Evolutionary conservation across 2,113 vertebrate genomes (phyloP), one percentile per base, ranked within the genome.

Genomic region (Lagopus muta): DNA sequence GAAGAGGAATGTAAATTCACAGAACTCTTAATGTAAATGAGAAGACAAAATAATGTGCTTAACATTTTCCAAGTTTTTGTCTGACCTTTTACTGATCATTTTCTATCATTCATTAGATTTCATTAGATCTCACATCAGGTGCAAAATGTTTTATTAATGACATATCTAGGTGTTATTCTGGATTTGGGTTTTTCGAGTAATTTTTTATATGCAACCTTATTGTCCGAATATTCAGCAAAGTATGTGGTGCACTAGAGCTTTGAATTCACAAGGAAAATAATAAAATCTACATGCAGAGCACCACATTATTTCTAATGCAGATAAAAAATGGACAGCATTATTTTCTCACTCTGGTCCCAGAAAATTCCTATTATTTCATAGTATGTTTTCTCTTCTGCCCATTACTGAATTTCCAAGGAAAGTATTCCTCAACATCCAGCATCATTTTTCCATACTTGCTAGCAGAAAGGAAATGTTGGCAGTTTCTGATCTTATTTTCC

Each of bases 51-150:
- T 61, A 87, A 84, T 15, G 40, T 65, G 52, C 42, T 84, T 82
- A 92, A 76, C 54, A 90, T 89, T 86, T 88, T 60, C 27, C 10
- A 79, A 82, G 54, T 57, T 92, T 79, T 82, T 90, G 27, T 72
- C 70, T 96, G 88, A 96, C 52, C 74, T 96, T 95, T 85, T 61
- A 66, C 62, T 82, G 88, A 89, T 84, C 54, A 50, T 92, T 91
- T 50, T 79, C 16, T 76, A 20, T 47, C 12, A 82, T 70, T 82
- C 8, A 0, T 65, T 90, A 87, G 36, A 71, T 78, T 88, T 81
- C 47, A 78, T 90, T 78, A 86, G 25, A 62, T 66, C 47, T 72
- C 8, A 2, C 54, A 79, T 82, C 18, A 90, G 20, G 82, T 72
- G 21, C 24, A 93, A 92, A 85, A 93, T 73, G 70, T 90, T 92